A percentile compares a stretch with the other conserved stretches of the same genome.
phyloP scores from a whole-genome alignment of 2,888 invertebrate genomes.

The Drosophila paramelanica region DNA sequence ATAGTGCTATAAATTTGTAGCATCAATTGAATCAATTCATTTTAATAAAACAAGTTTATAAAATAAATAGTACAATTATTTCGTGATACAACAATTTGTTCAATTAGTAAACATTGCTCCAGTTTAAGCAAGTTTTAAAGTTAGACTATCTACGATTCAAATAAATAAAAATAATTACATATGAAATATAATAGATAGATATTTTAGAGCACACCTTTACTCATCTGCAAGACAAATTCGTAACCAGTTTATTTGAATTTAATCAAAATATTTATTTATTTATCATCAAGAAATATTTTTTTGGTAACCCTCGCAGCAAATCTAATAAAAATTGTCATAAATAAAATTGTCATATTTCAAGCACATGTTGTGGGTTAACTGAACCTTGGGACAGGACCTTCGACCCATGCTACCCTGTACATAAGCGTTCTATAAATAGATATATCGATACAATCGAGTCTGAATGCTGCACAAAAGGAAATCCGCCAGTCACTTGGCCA shows the following conservation, averaged over 20 bases:
- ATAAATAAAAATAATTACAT: too few relatives aligned
- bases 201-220: too few relatives aligned
- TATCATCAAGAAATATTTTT: not conserved
- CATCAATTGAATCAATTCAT: too few relatives aligned
- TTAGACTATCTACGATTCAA: too few relatives aligned
- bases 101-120: too few relatives aligned
- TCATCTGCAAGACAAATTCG: too few relatives aligned
- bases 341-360: not conserved
- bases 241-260: not conserved
- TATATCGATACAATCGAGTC: constrained; percentile 27
- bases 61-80: too few relatives aligned
- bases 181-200: too few relatives aligned
- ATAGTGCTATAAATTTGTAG: too few relatives aligned
- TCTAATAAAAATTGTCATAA: not conserved
- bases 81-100: too few relatives aligned
- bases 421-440: constrained; percentile 24
- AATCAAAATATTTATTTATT: not conserved
- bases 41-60: too few relatives aligned
- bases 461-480: constrained; percentile 63
- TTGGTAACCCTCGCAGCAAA: not conserved
- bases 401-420: constrained; percentile 7
- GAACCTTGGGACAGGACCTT: not conserved
- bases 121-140: too few relatives aligned
- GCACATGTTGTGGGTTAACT: not conserved
- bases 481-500: constrained; percentile 68